Evolutionary conservation across 2,113 vertebrate species (phyloP), one percentile per base, ranked within the genome.

Genomic region (Scomber scombrus): DNA sequence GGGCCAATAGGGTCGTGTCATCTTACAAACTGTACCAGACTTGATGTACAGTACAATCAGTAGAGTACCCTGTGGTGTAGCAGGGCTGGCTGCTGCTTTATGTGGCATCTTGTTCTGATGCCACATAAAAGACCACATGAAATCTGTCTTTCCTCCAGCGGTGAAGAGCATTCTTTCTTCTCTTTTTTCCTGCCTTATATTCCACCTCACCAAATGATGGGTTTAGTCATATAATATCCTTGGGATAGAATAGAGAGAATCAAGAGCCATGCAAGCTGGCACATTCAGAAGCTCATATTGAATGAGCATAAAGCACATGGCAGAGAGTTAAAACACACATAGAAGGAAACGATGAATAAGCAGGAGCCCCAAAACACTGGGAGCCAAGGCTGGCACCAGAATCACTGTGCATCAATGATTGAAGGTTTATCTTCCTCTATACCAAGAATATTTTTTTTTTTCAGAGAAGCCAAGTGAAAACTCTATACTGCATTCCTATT

Each of bases 191-290:
- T n/a, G 12, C 47, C 11, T 50, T 31, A 18, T 26, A 34, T 73
- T 46, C 16, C 16, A 64, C 19, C 34, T n/a, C 57, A 82, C 50
- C 21, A 81, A 82, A 84, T 21, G 19, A 57, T 51, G 8, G 15
- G 34, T 86, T 83, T 71, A 61, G 40, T 60, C 52, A 56, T 49
- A 65, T 43, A 75, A 73, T 67, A 72, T 82, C 78, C 65, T 72
- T 75, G 52, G 60, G 52, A 52, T 11, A 40, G 64, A 43, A 63
- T 3, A 66, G 34, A 78, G 34, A 78, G 57, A 80, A 80, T 29
- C 49, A 65, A 77, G 58, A 72, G 47, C 57, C 29, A 50, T 34
- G 43, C 71, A 51, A 71, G 31, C 47, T 68, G 63, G 75, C 64
- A 52, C 54, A 60, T 54, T 60, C 18, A 45, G 60, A 80, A 55